phyloP scores from a whole-genome alignment of 2,797 vertebrate species.

The Setipinna tenuifilis region DNA sequence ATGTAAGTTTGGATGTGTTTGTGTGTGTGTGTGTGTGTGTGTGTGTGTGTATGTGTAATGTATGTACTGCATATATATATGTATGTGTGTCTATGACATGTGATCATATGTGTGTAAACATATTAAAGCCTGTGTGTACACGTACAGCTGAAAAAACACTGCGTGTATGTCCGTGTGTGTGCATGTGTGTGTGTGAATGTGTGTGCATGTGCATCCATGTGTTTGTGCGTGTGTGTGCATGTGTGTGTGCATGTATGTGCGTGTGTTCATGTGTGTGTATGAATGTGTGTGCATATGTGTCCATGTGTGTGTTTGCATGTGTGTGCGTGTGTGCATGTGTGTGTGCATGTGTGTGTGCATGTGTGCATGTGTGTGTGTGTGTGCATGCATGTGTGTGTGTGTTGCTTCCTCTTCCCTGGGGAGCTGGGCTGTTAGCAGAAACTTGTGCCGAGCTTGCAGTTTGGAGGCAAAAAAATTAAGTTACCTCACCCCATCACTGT shows the following conservation, averaged over 20 bases:
- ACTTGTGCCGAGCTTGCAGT: conserved; percentile 68
- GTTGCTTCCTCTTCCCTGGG: conserved; percentile 30
- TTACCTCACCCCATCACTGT: conserved; percentile 20
- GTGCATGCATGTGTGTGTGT: background rate
- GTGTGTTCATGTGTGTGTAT: background rate
- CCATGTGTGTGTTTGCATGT: background rate
- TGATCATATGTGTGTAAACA: background rate
- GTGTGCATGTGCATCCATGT: background rate
- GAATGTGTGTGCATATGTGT: background rate
- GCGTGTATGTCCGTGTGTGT: background rate
- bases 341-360: background rate
- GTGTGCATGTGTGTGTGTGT: background rate
- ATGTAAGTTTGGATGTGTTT: too few relatives aligned
- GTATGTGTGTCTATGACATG: background rate
- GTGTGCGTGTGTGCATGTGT: background rate
- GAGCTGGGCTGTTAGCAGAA: conserved; percentile 53
- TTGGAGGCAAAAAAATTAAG: conserved; percentile 48
- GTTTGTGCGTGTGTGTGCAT: background rate
- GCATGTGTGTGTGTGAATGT: background rate
- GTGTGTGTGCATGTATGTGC: background rate
- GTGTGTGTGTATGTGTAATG: background rate
- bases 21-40: background rate
- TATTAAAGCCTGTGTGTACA: too few relatives aligned
- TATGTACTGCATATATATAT: background rate
- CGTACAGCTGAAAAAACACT: too few relatives aligned